These are phyloP conservation scores for Folsomia candida DNA, from an alignment of 2,888 invertebrate species.

Conservation along the genomic window DNA sequence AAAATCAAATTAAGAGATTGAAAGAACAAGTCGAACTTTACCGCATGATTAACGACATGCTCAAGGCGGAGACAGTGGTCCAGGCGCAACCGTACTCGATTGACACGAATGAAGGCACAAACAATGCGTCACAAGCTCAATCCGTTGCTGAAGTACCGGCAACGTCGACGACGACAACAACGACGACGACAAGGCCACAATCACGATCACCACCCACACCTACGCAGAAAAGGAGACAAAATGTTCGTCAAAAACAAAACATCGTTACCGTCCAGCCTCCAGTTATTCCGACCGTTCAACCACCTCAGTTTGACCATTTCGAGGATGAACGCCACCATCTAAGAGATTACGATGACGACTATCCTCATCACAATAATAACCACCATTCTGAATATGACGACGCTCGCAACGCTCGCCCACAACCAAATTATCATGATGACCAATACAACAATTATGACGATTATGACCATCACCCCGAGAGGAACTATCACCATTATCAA, in stretches of 20 bases:
- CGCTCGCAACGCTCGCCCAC: neutral
- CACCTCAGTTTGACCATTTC: neutral
- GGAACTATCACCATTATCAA: too few relatives aligned
- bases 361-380: too few relatives aligned
- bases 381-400: too few relatives aligned
- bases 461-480: neutral
- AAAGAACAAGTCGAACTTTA: conserved; percentile 20
- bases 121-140: neutral
- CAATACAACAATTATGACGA: too few relatives aligned
- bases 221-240: neutral
- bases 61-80: conserved; percentile 10
- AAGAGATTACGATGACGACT: too few relatives aligned
- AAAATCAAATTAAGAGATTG: conserved; percentile 10
- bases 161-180: neutral
- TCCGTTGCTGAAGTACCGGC: neutral
- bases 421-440: too few relatives aligned
- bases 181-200: neutral
- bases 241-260: neutral
- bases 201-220: neutral
- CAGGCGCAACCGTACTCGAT: neutral
- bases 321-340: neutral
- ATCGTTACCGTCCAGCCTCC: neutral
- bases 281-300: neutral
- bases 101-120: neutral
- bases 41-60: conserved; percentile 23